phyloP scores from a whole-genome alignment of 2,113 vertebrate species.

The Toxotes jaculatrix region DNA sequence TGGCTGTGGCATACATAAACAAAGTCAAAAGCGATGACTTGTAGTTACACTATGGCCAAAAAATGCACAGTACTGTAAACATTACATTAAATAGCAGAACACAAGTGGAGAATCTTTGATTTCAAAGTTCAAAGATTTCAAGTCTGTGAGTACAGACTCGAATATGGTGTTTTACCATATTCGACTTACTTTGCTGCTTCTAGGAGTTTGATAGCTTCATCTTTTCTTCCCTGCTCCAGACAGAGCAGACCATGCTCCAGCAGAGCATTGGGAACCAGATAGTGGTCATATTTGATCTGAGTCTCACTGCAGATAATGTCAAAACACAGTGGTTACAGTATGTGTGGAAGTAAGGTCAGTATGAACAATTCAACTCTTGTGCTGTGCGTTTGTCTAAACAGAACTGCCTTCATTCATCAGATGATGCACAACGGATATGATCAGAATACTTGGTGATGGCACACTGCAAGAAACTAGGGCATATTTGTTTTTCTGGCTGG shows the following conservation, averaged over 20 bases:
- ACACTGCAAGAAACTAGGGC: background rate
- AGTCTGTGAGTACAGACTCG: background rate
- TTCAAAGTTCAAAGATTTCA: constrained; percentile 15
- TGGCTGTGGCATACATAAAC: background rate
- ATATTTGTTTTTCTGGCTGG: background rate
- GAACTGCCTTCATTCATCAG: constrained; percentile 5
- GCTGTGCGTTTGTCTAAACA: background rate
- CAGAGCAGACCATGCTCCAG: constrained; percentile 94
- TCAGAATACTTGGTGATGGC: background rate
- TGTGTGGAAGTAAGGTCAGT: background rate
- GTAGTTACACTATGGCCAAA: background rate
- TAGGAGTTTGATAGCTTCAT: constrained; percentile 91
- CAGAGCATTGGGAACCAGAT: constrained; percentile 95
- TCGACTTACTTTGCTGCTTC: constrained; percentile 94
- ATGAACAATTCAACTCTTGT: background rate
- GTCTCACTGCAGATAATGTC: constrained; percentile 87
- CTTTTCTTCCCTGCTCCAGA: constrained; percentile 89
- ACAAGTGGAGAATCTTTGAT: background rate
- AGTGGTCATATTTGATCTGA: constrained; percentile 97
- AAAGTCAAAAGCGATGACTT: background rate
- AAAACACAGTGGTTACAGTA: constrained; percentile 31
- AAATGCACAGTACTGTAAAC: background rate
- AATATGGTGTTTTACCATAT: background rate
- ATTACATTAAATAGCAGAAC: background rate
- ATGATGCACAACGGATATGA: background rate